Evolutionary conservation across 2,888 invertebrate genomes (phyloP), one percentile per base, ranked within the genome.

Genomic region (Stenurella melanura): DNA sequence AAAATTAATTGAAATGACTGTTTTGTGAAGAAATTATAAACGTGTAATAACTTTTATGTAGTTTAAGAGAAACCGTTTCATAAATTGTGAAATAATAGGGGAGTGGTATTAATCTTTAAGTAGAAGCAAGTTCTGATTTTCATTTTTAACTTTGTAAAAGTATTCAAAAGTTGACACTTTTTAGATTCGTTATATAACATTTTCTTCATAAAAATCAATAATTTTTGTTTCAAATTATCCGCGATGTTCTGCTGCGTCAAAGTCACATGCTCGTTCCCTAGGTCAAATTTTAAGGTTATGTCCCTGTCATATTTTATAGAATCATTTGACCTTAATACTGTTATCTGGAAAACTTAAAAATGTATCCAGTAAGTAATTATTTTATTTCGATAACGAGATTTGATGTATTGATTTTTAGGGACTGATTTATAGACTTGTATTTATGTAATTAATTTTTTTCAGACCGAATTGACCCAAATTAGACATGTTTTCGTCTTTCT

Each of bases 401-500:
- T 34, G 7, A 9, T 4, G 11, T 21, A 12, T 11, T 0, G 5
- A 58, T 58, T 21, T 19, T 21, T 19, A 21, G 5, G 12, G 7
- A 15, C 1, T 42, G 42, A 58, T 58, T 58, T 57, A 6, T 57
- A 19, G 19, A 58, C 12, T 69, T 56, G 38, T 4, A 34, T 19
- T 30, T 58, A 60, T n/a, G 19, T 21, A 34, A 19, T 26, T 70
- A 38, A 30, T 75, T 57, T 63, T 64, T 70, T 72, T 26, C 50
- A 79, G 79, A 70, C 73, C 68, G 21, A 54, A 77, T 71, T 73
- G 12, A 67, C 67, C 42, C 11, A 50, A 18, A 38, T 42, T 42
- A 38, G 42, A 19, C 38, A 85, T 87, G 84, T 87, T 87, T 75
- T 83, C 85, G 9, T 82, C 86, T 38, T 79, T 87, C 18, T 81